phyloP scores from a whole-genome alignment of 2,888 invertebrate species.

The Andrena bucephala region DNA sequence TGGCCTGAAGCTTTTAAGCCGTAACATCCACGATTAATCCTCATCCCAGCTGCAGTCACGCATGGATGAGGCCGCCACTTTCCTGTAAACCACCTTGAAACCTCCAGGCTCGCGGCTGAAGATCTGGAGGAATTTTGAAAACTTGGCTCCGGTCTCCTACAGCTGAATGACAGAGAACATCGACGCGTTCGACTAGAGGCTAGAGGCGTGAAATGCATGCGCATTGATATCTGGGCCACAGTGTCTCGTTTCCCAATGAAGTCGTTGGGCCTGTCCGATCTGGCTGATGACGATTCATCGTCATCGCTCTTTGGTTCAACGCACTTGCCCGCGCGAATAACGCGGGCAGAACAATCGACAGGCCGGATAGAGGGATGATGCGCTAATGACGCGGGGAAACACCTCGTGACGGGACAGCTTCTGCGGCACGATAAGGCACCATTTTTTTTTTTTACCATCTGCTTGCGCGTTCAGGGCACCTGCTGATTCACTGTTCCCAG shows the following conservation, averaged over 20 bases:
- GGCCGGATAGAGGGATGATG: slow-evolving; percentile 11
- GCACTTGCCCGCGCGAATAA: slow-evolving; percentile 67
- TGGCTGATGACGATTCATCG: slow-evolving; percentile 71
- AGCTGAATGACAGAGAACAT: slow-evolving; percentile 2
- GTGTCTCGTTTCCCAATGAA: slow-evolving; percentile 78
- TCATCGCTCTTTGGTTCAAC: slow-evolving; percentile 72
- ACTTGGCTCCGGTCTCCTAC: too few species aligned
- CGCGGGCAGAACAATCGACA: slow-evolving; percentile 26
- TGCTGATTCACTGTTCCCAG: too few species aligned
- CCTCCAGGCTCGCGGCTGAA: too few species aligned
- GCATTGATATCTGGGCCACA: slow-evolving; percentile 76
- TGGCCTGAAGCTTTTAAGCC: too few species aligned
- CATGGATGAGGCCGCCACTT: too few species aligned
- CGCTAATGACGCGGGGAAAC: slow-evolving; percentile 32
- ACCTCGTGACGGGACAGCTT: slow-evolving; percentile 15
- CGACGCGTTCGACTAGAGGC: neutral
- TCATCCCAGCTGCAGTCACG: too few species aligned
- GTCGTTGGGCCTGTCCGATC: slow-evolving; percentile 67
- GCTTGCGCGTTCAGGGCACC: too few species aligned
- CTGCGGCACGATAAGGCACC: neutral
- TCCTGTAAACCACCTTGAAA: too few species aligned
- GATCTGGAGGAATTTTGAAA: too few species aligned
- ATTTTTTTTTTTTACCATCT: too few species aligned
- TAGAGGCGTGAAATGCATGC: slow-evolving; percentile 63
- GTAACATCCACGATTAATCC: too few species aligned